A percentile compares a stretch with the other conserved stretches of the same genome.
Conservation (phyloP, 2,888 invertebrate species). For the Melanophora roralis region DNA sequence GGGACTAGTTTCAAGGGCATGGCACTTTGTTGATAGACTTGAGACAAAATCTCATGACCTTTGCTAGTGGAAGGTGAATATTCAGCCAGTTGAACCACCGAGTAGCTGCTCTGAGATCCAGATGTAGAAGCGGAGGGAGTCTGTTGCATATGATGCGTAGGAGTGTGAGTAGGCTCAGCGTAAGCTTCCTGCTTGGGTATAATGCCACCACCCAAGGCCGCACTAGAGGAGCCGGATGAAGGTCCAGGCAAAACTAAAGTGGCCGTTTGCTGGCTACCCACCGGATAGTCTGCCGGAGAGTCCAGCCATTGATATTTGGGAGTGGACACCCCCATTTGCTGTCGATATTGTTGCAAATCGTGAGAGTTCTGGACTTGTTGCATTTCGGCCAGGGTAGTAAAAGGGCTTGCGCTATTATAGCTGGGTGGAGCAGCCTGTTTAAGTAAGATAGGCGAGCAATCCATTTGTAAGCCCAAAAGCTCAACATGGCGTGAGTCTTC, state of each 20-base stretch:
- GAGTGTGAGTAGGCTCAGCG: conserved; percentile 71
- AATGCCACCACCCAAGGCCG: conserved; percentile 76
- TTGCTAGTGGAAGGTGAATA: conserved; percentile 97
- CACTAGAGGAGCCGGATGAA: conserved; percentile 77
- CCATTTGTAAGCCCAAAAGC: conserved; percentile 81
- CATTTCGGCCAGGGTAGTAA: conserved; percentile 78
- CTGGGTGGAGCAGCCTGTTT: conserved; percentile 83
- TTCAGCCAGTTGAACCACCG: conserved; percentile 91
- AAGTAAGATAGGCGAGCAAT: conserved; percentile 79
- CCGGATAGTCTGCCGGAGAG: conserved; percentile 76
- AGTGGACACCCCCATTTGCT: conserved; percentile 78
- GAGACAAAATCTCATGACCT: conserved; percentile 96
- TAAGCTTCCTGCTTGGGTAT: conserved; percentile 84
- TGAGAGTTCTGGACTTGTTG: conserved; percentile 78
- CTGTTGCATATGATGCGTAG: conserved; percentile 70
- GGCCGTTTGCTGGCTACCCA: conserved; percentile 77
- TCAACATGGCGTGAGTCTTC: conserved; percentile 79
- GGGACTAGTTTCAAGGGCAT: conserved; percentile 92
- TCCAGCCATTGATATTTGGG: conserved; percentile 85
- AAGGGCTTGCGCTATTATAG: conserved; percentile 80
- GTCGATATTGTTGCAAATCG: conserved; percentile 79
- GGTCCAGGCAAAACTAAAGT: conserved; percentile 80
- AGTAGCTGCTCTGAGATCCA: conserved; percentile 65
- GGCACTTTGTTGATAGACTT: conserved; percentile 92
- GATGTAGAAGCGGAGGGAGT: conserved; percentile 64